A percentile compares a stretch with the other conserved stretches of the same genome.
These are phyloP conservation scores for Potamarius usumacintae DNA, from an alignment of 2,113 vertebrate species.

Conservation along the genomic window DNA sequence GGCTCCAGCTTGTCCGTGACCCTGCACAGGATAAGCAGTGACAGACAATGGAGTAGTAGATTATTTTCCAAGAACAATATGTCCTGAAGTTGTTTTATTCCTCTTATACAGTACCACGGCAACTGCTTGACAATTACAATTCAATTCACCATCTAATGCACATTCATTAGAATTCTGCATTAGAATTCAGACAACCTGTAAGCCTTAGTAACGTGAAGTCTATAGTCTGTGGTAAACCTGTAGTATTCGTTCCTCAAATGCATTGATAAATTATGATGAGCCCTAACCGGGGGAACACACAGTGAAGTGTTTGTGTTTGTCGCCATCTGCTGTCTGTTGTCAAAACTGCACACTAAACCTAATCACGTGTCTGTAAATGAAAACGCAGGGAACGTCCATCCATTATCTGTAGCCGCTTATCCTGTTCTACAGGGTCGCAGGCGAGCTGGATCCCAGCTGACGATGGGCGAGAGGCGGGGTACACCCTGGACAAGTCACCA, in stretches of 20 bases:
- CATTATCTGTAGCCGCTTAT: too few species aligned
- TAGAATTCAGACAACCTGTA: not conserved
- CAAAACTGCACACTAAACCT: not conserved
- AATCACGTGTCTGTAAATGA: not conserved
- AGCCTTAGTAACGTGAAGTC: not conserved
- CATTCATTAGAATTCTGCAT: not conserved
- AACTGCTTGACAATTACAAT: not conserved
- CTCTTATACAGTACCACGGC: not conserved
- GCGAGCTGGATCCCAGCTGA: too few species aligned
- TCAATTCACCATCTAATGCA: not conserved
- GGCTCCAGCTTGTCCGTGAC: too few species aligned
- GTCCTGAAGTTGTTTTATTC: not conserved
- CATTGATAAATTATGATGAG: not conserved
- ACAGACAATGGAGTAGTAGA: too few species aligned
- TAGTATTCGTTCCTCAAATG: not conserved
- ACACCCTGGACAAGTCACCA: too few species aligned
- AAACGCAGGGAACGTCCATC: not conserved
- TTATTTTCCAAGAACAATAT: too few species aligned
- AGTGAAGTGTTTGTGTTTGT: conserved; percentile 22
- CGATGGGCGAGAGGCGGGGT: too few species aligned
- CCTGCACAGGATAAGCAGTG: too few species aligned
- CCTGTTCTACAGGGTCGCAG: too few species aligned
- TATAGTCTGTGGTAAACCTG: not conserved
- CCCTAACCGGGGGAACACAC: not conserved
- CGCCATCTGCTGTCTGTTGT: not conserved